A percentile compares a stretch with the other conserved stretches of the same genome.
phyloP scores from a whole-genome alignment of 2,113 vertebrate genomes.

The Dromaius novaehollandiae region DNA sequence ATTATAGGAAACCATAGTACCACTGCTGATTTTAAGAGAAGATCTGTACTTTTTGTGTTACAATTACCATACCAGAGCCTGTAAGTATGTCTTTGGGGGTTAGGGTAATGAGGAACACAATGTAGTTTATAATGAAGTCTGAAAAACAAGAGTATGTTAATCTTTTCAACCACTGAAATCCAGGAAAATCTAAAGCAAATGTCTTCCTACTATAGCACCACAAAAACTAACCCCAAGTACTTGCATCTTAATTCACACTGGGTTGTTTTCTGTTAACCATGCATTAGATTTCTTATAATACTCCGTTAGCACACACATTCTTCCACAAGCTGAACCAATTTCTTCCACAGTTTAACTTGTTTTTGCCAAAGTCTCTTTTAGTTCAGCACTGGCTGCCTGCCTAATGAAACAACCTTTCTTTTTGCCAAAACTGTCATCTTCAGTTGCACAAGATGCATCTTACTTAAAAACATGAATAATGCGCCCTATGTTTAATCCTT shows the following conservation, averaged over 20 bases:
- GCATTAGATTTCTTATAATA: constrained; percentile 4
- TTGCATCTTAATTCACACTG: constrained; percentile 23
- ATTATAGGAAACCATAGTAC: background rate
- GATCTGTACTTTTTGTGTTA: background rate
- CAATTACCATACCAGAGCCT: background rate
- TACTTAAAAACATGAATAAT: background rate
- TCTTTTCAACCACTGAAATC: constrained; percentile 48
- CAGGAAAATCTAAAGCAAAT: constrained; percentile 67
- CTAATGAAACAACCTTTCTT: constrained; percentile 47
- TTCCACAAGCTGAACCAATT: constrained; percentile 8
- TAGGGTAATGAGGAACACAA: background rate
- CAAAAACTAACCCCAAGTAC: constrained; percentile 16
- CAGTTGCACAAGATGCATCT: constrained; percentile 27
- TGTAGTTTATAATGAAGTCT: background rate
- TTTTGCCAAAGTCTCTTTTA: constrained; percentile 67
- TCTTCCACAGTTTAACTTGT: constrained; percentile 50
- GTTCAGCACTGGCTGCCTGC: constrained; percentile 48
- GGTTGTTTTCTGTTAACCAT: constrained; percentile 29
- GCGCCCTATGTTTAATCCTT: background rate
- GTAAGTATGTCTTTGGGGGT: background rate
- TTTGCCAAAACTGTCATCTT: constrained; percentile 50
- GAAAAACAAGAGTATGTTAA: constrained; percentile 33
- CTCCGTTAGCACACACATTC: background rate
- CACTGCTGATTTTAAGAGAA: background rate
- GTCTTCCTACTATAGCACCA: constrained; percentile 33